Base-by-base conservation (phyloP, 1,140 invertebrate genomes). In the Sipha flava region DNA sequence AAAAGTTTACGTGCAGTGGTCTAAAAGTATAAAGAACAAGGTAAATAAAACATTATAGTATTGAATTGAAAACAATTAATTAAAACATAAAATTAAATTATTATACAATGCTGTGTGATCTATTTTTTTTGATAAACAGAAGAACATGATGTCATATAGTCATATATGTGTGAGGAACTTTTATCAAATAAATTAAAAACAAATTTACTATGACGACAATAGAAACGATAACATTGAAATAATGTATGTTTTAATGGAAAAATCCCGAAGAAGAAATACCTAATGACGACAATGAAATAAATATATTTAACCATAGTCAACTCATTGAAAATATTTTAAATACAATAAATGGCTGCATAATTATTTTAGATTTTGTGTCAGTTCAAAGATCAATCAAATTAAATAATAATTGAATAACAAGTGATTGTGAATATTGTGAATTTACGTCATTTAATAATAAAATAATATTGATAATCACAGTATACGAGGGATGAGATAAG, bases 401-500 rank as follows among this genome's bases (percentile, higher is more conserved):
- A 66, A 23, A 66, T 29, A 21, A 23, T 66, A 66, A 66, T 72
- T 47, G 68, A 31, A 47, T 49, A 72, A 72, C 23, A 49, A 72
- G 47, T 75, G 70, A 75, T 75, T 75, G 70, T 54, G 18, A 47
- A 75, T 52, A 47, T 54, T 9, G 47, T 5, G 47, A 75, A 18
- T 52, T 75, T 75, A 75, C 70, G 70, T 75, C 70, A 40, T 29
- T 47, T 72, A 18, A 49, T 49, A 21, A 47, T 49, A 49, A 18
- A 26, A 3, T 31, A 16, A 26, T 26, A 34, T 64, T 31, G 6
- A 64, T 26, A 64, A 64, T 34, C 6, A 64, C 29, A 16, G 16
- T 64, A n/a, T 9, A 34, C 16, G 29, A n/a, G 43, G 43, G 43
- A 45, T 45, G 43, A 10, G 7, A 45, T 12, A 45, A n/a, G n/a